phyloP scores from a whole-genome alignment of 1,140 invertebrate species.

The Bombus vancouverensis region DNA sequence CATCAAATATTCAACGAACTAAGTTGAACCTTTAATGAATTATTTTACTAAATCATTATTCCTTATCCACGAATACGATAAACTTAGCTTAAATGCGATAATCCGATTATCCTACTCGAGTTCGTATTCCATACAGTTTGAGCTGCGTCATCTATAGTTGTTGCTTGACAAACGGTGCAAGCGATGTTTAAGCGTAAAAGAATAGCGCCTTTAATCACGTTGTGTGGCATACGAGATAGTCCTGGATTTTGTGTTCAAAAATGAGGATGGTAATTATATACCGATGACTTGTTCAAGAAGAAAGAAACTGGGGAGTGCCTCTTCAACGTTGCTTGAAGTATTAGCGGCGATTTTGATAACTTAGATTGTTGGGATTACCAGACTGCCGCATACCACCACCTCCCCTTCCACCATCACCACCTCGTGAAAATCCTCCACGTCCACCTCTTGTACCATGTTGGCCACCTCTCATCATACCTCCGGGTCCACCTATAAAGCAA shows the following conservation, averaged over 20 bases:
- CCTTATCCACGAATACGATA: slow-evolving; percentile 25
- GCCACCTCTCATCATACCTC: slow-evolving; percentile 79
- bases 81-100: slow-evolving; percentile 47
- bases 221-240: slow-evolving; percentile 61
- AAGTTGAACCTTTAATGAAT: slow-evolving; percentile 43
- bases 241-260: slow-evolving; percentile 55
- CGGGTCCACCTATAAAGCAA: slow-evolving; percentile 76
- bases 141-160: slow-evolving; percentile 58
- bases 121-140: slow-evolving; percentile 59
- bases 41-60: slow-evolving; percentile 38
- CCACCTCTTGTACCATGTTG: slow-evolving; percentile 77
- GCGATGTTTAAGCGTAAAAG: slow-evolving; percentile 67
- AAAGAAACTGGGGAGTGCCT: slow-evolving; percentile 43
- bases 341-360: slow-evolving; percentile 79
- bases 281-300: slow-evolving; percentile 59
- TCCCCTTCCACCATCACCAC: slow-evolving; percentile 78
- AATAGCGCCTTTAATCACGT: slow-evolving; percentile 52
- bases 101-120: slow-evolving; percentile 44
- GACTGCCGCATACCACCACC: slow-evolving; percentile 78
- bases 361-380: slow-evolving; percentile 74
- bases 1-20: slow-evolving; percentile 32
- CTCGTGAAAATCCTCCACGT: slow-evolving; percentile 77
- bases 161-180: slow-evolving; percentile 67
- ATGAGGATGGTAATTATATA: slow-evolving; percentile 57
- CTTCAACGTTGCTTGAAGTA: slow-evolving; percentile 33